Evolutionary conservation across 2,797 vertebrate species (phyloP).

Genomic region (Dendrocincla tyrannina): DNA sequence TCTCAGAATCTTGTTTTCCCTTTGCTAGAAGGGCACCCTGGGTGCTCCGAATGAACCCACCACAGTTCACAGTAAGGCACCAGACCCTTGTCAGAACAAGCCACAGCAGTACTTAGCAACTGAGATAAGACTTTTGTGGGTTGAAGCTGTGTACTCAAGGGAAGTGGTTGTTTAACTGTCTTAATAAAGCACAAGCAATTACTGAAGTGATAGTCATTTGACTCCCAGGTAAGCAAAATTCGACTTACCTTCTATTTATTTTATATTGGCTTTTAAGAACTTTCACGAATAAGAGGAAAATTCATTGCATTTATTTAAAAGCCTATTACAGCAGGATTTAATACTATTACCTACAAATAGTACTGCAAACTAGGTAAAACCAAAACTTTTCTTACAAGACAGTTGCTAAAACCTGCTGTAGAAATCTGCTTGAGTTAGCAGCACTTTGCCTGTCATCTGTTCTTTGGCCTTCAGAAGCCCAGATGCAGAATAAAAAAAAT

Average conservation of each 20-base stretch:
- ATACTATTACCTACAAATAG: background rate
- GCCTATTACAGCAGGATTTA: background rate
- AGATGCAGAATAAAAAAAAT: slow-evolving; percentile 2
- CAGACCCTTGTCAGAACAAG: background rate
- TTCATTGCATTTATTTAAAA: background rate
- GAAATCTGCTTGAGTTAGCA: background rate
- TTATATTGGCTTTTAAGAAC: background rate
- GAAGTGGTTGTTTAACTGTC: background rate
- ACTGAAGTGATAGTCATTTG: background rate
- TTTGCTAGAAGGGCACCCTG: background rate
- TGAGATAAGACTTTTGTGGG: background rate
- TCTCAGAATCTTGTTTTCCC: background rate
- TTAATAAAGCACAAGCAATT: background rate
- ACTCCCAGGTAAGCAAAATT: background rate
- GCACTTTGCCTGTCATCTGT: slow-evolving; percentile 2
- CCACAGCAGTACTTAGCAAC: background rate
- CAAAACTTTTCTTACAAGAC: background rate
- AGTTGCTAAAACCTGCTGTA: background rate
- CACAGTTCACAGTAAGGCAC: background rate
- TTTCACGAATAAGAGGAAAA: background rate
- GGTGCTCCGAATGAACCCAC: background rate
- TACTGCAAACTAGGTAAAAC: background rate
- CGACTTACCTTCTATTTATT: background rate
- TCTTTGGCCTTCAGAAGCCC: background rate
- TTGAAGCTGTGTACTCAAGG: background rate